Base-by-base conservation (phyloP, 2,113 vertebrate genomes). In the Lepisosteus osseus region DNA sequence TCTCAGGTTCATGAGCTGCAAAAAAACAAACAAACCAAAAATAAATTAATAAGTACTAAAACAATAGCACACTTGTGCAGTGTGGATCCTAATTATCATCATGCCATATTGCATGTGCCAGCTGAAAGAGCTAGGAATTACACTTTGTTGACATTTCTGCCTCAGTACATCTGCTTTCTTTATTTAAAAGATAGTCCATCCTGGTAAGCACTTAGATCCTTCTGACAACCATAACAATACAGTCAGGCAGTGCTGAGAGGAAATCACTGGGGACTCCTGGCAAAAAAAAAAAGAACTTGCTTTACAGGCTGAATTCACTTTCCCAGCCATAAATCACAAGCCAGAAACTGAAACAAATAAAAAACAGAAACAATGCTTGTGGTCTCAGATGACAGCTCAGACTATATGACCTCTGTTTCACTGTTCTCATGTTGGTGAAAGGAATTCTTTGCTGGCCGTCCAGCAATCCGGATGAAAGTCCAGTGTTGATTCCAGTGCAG, bases 91-190 rank as follows among this genome's bases (percentile, higher is more conserved):
- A 29, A 29, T 29, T 29, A 29, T 29, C 29, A 29, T 29, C 29
- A 29, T 29, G 29, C 29, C 29, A 29, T 29, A 29, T 29, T 29
- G 29, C 29, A 29, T 29, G 29, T 29, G 29, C 29, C 29, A 29
- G 29, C 29, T 29, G 47, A 51, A 9, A 5, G 9, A 51, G 5
- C 9, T 51, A 9, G 47, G 47, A 51, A 51, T 9, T 51, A 9
- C 5, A 51, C 47, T 51, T 51, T 51, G 47, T 29, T 29, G 29
- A 29, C 29, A 29, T 29, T 29, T 29, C 29, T 51, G 47, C 9
- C 81, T 78, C 83, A 86, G 85, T 88, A 87, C 89, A 89, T 90
- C 87, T 90, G 89, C 87, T 89, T 86, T 89, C 79, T 85, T 87
- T 88, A 86, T 88, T 88, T 82, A 77, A 74, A 84, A 69, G 73